Conservation (phyloP, 2,797 vertebrate species). For the Anomalospiza imberbis region DNA sequence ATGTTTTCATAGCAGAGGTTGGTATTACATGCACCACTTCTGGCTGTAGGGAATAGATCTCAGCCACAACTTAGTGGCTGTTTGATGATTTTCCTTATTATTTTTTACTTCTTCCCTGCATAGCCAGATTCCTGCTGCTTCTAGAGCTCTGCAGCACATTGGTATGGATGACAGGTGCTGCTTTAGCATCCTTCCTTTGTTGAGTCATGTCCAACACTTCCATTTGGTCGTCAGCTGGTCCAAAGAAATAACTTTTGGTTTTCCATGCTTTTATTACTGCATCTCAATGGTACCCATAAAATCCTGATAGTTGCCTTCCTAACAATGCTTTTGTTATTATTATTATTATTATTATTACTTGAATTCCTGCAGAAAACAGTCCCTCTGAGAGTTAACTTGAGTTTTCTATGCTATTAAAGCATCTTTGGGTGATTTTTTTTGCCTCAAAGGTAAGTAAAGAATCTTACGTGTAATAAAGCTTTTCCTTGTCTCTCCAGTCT, state of each 20-base stretch:
- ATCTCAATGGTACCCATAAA: background rate
- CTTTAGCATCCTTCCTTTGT: background rate
- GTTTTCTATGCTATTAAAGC: background rate
- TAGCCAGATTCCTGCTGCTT: background rate
- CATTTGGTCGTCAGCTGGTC: background rate
- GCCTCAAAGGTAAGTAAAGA: background rate
- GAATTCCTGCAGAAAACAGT: background rate
- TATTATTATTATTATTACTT: background rate
- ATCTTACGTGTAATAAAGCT: background rate
- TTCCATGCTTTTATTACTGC: background rate
- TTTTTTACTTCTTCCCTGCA: background rate
- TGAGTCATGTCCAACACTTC: background rate
- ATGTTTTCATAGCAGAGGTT: background rate
- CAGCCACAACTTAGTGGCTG: background rate
- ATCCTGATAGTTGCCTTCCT: background rate
- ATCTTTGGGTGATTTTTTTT: background rate
- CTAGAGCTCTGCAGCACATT: background rate
- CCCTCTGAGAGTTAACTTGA: background rate
- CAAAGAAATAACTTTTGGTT: background rate
- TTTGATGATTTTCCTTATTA: background rate
- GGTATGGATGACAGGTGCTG: background rate
- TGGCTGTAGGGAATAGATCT: background rate
- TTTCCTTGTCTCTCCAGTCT: background rate
- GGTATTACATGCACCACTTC: background rate
- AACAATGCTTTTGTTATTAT: background rate